Conservation (phyloP, 2,797 vertebrate species). For the Geotrypetes seraphini region DNA sequence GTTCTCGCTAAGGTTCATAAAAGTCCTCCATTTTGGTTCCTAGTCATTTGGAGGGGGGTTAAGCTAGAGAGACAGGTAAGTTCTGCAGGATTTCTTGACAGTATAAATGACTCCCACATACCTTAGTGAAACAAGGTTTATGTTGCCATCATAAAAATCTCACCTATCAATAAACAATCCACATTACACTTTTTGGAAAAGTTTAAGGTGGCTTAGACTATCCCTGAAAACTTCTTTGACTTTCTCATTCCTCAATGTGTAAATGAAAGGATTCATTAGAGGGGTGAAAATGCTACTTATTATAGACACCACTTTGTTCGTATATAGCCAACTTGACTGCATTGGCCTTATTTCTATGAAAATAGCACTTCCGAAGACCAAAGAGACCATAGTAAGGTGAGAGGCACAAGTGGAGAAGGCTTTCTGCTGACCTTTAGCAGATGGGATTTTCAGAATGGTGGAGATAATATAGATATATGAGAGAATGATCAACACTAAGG, state of each 20-base stretch:
- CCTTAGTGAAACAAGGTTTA: no score
- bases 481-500: conserved; percentile 4
- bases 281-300: conserved; percentile 20
- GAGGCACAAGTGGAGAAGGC: conserved; percentile 29
- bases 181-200: no score
- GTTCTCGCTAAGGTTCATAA: no score
- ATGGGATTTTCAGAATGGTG: conserved; percentile 21
- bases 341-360: conserved; percentile 20
- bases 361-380: conserved; percentile 24
- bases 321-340: conserved; percentile 6
- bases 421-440: conserved; percentile 18
- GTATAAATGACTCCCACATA: no score
- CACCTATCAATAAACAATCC: no score
- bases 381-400: conserved; percentile 20
- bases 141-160: no score
- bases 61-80: no score
- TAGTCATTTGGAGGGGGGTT: no score
- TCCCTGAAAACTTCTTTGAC: conserved; percentile 16
- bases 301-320: conserved; percentile 23
- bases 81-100: no score
- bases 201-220: no score
- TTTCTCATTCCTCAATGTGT: conserved; percentile 22
- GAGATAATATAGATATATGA: conserved; percentile 18
- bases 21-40: no score
- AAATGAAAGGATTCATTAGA: conserved; percentile 34